Base-by-base conservation (phyloP, 2,113 vertebrate genomes). In the Cyphomyrus plagiostoma region DNA sequence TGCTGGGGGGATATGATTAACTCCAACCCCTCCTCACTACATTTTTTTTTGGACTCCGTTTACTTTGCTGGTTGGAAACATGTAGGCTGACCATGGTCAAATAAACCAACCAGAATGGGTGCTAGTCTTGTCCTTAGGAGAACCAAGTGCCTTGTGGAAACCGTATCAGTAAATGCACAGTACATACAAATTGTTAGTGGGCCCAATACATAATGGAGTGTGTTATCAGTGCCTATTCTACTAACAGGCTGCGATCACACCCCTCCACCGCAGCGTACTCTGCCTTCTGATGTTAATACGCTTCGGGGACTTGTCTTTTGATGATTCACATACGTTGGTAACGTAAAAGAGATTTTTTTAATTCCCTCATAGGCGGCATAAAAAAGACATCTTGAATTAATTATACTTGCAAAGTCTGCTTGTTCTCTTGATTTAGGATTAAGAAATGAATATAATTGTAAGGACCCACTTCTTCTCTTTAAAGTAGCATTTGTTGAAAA, bases 281-380 rank as follows among this genome's bases (percentile, higher is more conserved):
- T 58, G 62, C 87, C 39, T 74, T 70, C 19, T 88, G 39, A 39
- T 66, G 26, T 88, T 66, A 62, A 88, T 62, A 46, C 1, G 30
- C 23, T 77, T n/a, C n/a, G 49, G n/a, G 88, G 62, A 82, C 82
- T 89, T 82, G 48, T 39, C 48, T 52, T 89, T 42, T 82, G 70
- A 50, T 42, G 48, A 52, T 89, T 80, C 87, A 42, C 26, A 88
- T 82, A 53, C 26, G 30, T 48, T 0, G 9, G 66, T 50, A 82
- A 53, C 21, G 13, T 88, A 83, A 89, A 89, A 35, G 23, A 58
- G 30, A 13, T 56, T 56, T 53, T 48, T 9, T 53, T 1, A 17
- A 56, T 42, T 49, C 48, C 19, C 17, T 58, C 52, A 42, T 80
- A 30, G 39, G 49, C 17, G 4, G 5, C 77, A 42, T 42, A 84